phyloP scores from a whole-genome alignment of 2,113 vertebrate species.

The Nematolebias whitei region DNA sequence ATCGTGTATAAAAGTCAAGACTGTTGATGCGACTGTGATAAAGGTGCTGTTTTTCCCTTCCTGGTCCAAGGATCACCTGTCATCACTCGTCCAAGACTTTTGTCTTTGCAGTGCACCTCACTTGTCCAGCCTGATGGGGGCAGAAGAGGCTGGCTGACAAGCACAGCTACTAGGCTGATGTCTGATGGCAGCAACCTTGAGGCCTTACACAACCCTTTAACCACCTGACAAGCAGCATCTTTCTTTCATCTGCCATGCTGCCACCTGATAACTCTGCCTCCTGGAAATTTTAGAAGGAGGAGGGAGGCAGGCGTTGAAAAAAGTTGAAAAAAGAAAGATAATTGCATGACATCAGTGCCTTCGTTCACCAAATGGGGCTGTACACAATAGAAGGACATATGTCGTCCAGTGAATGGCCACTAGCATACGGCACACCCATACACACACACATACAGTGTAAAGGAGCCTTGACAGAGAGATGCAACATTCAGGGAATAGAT shows the following conservation, averaged over 20 bases:
- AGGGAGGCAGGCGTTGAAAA: slow-evolving; percentile 7
- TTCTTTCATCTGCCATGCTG: slow-evolving; percentile 61
- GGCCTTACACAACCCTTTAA: slow-evolving; percentile 38
- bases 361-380: slow-evolving; percentile 71
- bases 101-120: slow-evolving; percentile 40
- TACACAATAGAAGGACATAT: slow-evolving; percentile 73
- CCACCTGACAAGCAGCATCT: slow-evolving; percentile 62
- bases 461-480: slow-evolving; percentile 52
- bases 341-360: slow-evolving; percentile 74
- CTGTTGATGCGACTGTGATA: slow-evolving; percentile 13
- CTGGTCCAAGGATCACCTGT: slow-evolving; percentile 61
- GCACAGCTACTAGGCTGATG: slow-evolving; percentile 9
- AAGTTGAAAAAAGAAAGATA: slow-evolving; percentile 35
- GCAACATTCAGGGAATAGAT: slow-evolving; percentile 63
- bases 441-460: slow-evolving; percentile 31
- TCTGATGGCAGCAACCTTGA: slow-evolving; percentile 43
- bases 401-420: slow-evolving; percentile 66
- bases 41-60: slow-evolving; percentile 45
- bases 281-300: slow-evolving; percentile 47
- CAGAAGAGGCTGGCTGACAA: slow-evolving; percentile 69
- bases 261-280: slow-evolving; percentile 62
- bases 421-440: slow-evolving; percentile 66
- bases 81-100: slow-evolving; percentile 38
- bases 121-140: slow-evolving; percentile 65
- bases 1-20: slow-evolving; percentile 31